A percentile compares a stretch with the other conserved stretches of the same genome.
These are phyloP conservation scores for Pitangus sulphuratus DNA, from an alignment of 2,797 vertebrate species.

Conservation along the genomic window DNA sequence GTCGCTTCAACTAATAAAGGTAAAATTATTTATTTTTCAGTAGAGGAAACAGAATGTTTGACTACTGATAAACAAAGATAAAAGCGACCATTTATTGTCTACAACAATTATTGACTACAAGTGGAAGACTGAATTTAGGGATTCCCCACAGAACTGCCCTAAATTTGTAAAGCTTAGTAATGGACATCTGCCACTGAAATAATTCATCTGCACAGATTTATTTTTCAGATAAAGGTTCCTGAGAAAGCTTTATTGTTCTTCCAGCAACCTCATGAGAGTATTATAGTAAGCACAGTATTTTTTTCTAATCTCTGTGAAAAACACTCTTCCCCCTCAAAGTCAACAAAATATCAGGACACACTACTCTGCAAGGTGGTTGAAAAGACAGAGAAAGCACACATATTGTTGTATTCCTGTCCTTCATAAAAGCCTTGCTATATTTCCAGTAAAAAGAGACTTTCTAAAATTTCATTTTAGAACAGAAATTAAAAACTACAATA, in stretches of 20 bases:
- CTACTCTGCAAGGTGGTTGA: not conserved
- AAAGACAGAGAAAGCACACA: not conserved
- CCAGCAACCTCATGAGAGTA: not conserved
- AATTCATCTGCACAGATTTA: constrained; percentile 6
- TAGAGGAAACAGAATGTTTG: constrained; percentile 54
- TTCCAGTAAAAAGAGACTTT: not conserved
- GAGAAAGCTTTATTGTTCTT: constrained; percentile 21
- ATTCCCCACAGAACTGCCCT: constrained; percentile 32
- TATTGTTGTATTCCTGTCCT: not conserved
- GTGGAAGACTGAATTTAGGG: constrained; percentile 23
- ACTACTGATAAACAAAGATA: constrained; percentile 12
- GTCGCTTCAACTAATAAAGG: constrained; percentile 52
- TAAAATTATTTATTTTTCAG: constrained; percentile 50
- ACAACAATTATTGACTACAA: not conserved
- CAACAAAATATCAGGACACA: not conserved
- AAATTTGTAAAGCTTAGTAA: constrained; percentile 39
- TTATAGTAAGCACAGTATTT: not conserved
- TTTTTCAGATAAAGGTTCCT: constrained; percentile 10
- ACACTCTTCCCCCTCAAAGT: not conserved
- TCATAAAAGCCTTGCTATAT: not conserved
- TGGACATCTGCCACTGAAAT: constrained; percentile 34
- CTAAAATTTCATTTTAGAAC: not conserved
- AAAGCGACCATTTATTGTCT: constrained; percentile 41
- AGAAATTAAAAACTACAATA: not conserved
- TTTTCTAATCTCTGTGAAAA: not conserved